Conservation (phyloP, 64 coral and sea anemone genomes). For the Montipora cactus region DNA sequence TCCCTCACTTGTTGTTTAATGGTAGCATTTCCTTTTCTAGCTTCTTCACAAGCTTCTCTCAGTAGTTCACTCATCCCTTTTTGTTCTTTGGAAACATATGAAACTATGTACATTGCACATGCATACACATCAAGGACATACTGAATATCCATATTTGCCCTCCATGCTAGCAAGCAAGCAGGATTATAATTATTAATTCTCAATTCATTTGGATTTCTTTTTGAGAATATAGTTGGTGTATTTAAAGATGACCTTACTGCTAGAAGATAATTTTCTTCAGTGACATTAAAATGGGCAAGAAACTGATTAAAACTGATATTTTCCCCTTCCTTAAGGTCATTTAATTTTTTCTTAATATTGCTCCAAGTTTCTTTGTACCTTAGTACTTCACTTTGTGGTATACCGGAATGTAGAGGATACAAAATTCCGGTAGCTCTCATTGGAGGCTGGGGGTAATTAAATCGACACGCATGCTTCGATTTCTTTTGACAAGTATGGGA, state of each 20-base stretch:
- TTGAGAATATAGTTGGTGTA: constrained; percentile 9
- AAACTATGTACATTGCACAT: constrained; percentile 51
- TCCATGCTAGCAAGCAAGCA: background rate
- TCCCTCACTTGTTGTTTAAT: constrained; percentile 44
- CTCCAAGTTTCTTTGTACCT: too few species aligned
- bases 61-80: constrained; percentile 56
- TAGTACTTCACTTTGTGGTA: background rate
- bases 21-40: constrained; percentile 30
- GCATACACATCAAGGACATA: constrained; percentile 50
- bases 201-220: background rate
- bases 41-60: constrained; percentile 28
- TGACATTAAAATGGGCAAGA: background rate
- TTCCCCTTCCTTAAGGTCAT: constrained; percentile 17
- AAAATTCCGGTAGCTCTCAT: constrained; percentile 13
- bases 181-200: background rate
- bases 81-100: constrained; percentile 43
- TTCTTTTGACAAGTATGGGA: constrained; percentile 50
- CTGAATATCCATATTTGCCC: background rate
- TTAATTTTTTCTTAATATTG: background rate
- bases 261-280: background rate
- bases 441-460: constrained; percentile 51
- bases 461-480: constrained; percentile 7
- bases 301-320: background rate
- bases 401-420: background rate
- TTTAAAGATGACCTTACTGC: constrained; percentile 12